Evolutionary conservation across 2,797 vertebrate species (phyloP).

Genomic region (Lithobates sylvaticus): DNA sequence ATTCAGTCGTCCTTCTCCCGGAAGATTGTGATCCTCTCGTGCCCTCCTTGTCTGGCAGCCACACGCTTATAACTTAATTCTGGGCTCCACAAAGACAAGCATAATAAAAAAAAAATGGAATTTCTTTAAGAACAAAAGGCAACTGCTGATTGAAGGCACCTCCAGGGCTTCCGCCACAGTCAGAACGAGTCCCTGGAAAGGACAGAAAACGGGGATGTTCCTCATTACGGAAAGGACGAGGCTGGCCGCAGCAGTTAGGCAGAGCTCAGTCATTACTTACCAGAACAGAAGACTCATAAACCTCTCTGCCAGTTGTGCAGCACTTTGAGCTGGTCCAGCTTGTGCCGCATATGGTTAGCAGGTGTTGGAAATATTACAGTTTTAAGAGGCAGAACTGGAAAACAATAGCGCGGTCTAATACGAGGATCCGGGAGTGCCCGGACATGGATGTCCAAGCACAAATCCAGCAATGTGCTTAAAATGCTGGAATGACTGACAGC

Average conservation of each 20-base stretch:
- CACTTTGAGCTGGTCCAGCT: neutral
- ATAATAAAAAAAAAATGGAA: too few species aligned
- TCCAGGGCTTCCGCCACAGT: neutral
- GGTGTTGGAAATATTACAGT: neutral
- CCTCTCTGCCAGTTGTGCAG: neutral
- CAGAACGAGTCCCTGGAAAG: neutral
- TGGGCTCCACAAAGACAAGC: too few species aligned
- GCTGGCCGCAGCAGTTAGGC: slow-evolving; percentile 12
- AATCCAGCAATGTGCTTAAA: too few species aligned
- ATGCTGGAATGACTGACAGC: too few species aligned
- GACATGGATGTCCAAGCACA: neutral
- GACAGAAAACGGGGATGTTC: neutral
- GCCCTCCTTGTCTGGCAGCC: too few species aligned
- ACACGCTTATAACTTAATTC: too few species aligned
- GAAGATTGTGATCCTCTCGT: too few species aligned
- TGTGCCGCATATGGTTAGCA: neutral
- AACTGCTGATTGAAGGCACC: neutral
- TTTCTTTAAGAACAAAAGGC: neutral
- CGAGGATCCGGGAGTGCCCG: neutral
- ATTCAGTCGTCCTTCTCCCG: too few species aligned
- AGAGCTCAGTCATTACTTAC: neutral
- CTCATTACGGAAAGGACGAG: slow-evolving; percentile 2
- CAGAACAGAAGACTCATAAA: slow-evolving; percentile 12
- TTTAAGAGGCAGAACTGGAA: neutral
- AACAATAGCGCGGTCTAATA: neutral